These are phyloP conservation scores for Callospermophilus lateralis DNA, from an alignment of 2,113 vertebrate genomes.

Conservation along the genomic window DNA sequence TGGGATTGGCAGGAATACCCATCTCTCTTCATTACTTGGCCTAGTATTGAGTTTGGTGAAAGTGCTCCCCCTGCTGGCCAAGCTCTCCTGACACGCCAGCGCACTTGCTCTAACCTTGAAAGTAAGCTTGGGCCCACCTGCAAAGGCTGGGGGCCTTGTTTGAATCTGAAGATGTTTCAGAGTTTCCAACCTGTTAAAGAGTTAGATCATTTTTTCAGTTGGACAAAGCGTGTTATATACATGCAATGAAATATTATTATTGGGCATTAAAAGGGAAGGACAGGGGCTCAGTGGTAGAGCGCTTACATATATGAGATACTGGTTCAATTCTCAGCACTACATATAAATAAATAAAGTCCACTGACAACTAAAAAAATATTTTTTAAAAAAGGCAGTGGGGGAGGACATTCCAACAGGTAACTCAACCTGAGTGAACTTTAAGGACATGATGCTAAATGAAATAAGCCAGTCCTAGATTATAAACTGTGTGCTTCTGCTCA, in stretches of 20 bases:
- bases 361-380: too few relatives aligned
- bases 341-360: too few relatives aligned
- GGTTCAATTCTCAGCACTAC: too few relatives aligned
- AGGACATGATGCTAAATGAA: not conserved
- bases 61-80: slow-evolving; percentile 58
- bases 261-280: not conserved
- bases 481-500: not conserved
- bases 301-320: too few relatives aligned
- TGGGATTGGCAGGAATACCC: not conserved
- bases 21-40: not conserved
- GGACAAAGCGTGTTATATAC: not conserved
- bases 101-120: not conserved
- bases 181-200: not conserved
- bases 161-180: not conserved
- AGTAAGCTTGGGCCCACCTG: not conserved
- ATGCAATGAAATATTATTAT: not conserved
- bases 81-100: fast-evolving
- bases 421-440: not conserved
- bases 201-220: not conserved
- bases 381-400: too few relatives aligned
- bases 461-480: not conserved
- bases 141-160: not conserved
- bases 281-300: too few relatives aligned
- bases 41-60: not conserved
- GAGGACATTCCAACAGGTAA: not conserved